These are phyloP conservation scores for Pedionomus torquatus DNA, from an alignment of 2,113 vertebrate species.

Conservation along the genomic window DNA sequence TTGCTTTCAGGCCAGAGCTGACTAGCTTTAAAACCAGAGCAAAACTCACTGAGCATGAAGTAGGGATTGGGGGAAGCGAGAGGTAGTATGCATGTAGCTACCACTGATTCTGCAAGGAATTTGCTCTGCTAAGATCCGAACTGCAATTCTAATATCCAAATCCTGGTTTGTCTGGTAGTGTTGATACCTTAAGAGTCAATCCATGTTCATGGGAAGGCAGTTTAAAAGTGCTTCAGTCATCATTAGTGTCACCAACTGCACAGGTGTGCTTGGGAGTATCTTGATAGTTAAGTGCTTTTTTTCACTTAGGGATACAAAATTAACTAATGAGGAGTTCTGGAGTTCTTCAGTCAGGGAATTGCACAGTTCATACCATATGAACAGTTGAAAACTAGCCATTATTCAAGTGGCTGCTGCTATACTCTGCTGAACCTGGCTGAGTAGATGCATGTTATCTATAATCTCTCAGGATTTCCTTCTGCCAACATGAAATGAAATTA, in stretches of 20 bases:
- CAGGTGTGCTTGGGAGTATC: neutral
- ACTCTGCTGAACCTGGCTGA: conserved; percentile 11
- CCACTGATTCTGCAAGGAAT: neutral
- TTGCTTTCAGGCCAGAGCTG: neutral
- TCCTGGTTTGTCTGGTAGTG: neutral
- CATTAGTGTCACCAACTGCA: neutral
- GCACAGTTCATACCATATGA: neutral
- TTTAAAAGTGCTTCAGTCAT: neutral
- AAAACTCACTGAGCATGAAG: neutral
- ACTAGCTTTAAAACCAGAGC: neutral
- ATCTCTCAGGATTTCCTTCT: conserved; percentile 29
- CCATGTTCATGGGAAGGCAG: neutral
- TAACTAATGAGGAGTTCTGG: neutral
- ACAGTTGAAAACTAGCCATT: neutral
- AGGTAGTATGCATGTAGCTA: neutral
- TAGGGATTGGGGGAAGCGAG: neutral
- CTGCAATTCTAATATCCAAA: neutral
- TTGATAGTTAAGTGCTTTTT: neutral
- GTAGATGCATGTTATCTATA: neutral
- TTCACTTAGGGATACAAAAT: neutral
- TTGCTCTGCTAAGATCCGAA: neutral
- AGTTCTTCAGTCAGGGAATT: neutral
- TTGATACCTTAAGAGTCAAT: neutral
- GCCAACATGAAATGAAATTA: conserved; percentile 16
- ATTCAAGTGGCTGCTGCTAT: neutral